Base-by-base conservation (phyloP, 2,888 invertebrate species). In the Drosophila koepferae region DNA sequence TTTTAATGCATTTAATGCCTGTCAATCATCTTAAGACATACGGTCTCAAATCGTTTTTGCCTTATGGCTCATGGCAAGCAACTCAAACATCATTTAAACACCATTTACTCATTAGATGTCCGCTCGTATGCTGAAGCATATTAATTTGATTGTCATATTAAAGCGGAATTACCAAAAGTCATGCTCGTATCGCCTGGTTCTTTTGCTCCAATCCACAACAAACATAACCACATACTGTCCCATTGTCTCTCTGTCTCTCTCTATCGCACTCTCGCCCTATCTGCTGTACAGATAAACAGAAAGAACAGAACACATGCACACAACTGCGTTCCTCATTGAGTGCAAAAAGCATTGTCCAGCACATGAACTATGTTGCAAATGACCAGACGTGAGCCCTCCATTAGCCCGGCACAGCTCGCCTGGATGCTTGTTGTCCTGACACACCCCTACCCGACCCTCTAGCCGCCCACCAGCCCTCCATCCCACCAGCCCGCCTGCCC, bases 351-450 rank as follows among this genome's bases (percentile, higher is more conserved):
- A 84, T 88, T 88, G 88, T 80, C 82, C 89, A 67, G 75, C 89
- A 74, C 85, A 89, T 87, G 89, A 86, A 86, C 82, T 87, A 86
- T 85, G 87, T 85, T 85, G 87, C 87, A 86, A 86, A 86, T 86
- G 89, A 87, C 89, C 89, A 89, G 85, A 82, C 86, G 86, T 88
- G 77, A 79, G 77, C 73, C 86, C 82, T 82, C 87, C 84, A 85
- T 85, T 85, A 85, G 84, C 72, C 72, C 12, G 49, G 49, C 49
- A 18, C 49, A 51, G 49, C 6, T 18, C 49, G 65, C 65, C 77
- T 72, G 77, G 60, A 54, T 68, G 44, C 60, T 49, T 49, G 18
- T 43, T 41, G 40, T 20, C 31, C 44, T 40, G 4, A 12, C 54
- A 18, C 53, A 23, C 38, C 49, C 31, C 49, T 10, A 36, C 59